These are phyloP conservation scores for Kryptolebias ocellatus DNA, from an alignment of 2,797 vertebrate genomes.

Conservation along the genomic window DNA sequence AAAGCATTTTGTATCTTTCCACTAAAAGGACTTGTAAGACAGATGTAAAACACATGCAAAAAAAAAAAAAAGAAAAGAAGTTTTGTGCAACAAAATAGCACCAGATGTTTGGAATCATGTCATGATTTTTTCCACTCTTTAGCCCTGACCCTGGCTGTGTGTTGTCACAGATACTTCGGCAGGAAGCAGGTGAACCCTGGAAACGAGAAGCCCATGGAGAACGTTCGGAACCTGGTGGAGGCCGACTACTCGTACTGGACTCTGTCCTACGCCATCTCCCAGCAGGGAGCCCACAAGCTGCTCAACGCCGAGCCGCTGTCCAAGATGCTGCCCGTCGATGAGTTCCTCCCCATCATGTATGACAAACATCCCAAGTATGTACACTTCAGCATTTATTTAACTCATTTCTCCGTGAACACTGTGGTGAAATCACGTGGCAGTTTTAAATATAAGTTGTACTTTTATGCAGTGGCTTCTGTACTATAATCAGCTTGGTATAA, in stretches of 20 bases:
- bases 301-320: slow-evolving; percentile 88
- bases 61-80: slow-evolving; percentile 2
- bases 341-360: slow-evolving; percentile 98
- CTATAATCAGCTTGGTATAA: slow-evolving; percentile 1
- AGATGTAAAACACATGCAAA: slow-evolving; percentile 37
- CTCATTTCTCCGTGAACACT: not conserved
- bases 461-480: not conserved
- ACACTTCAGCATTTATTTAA: not conserved
- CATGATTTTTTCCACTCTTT: not conserved
- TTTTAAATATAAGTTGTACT: slow-evolving; percentile 5
- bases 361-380: slow-evolving; percentile 95
- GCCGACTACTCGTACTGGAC: slow-evolving; percentile 96
- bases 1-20: not conserved
- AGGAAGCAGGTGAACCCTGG: slow-evolving; percentile 92
- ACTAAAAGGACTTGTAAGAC: not conserved
- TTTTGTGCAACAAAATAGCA: not conserved
- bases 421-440: not conserved
- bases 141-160: not conserved
- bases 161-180: slow-evolving; percentile 88
- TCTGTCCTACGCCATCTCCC: slow-evolving; percentile 90
- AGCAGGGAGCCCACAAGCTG: slow-evolving; percentile 90
- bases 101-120: slow-evolving; percentile 6
- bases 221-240: slow-evolving; percentile 86
- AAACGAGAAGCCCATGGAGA: slow-evolving; percentile 85
- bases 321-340: slow-evolving; percentile 96